Evolutionary conservation across 2,888 invertebrate species (phyloP), one percentile per base, ranked within the genome.

Genomic region (Drosophila austrosaltans): DNA sequence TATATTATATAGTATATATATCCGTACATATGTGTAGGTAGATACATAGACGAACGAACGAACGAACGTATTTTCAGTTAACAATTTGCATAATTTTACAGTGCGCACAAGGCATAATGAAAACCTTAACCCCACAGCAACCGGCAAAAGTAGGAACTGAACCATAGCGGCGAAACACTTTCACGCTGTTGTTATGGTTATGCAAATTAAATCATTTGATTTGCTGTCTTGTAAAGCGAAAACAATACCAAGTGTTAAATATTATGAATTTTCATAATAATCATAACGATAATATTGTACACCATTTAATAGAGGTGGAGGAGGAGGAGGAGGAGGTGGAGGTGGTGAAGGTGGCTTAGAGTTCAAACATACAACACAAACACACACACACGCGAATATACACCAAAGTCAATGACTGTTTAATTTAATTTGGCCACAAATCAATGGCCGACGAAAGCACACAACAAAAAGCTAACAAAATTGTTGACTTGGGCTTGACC

Each of bases 151-250:
- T 48, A 78, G 78, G 73, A 85, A 81, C 85, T 85, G 87, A 87
- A 82, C 87, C 87, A 70, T 82, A 64, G 73, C 78, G 69, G 57
- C 32, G 44, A 22, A 30, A n/a, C 40, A 62, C 54, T 58, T 63
- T 42, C 71, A 66, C 70, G 58, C 69, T 74, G 63, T 68, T 73
- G 68, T 73, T 67, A 74, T 69, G 86, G 80, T 79, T 85, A 83
- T 85, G 87, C 81, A 85, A 85, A 85, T 85, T 85, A 81, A 87
- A 87, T 64, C 82, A 81, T 78, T 85, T 81, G 80, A 81, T 79
- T 81, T 73, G 79, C 72, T 40, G 48, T 48, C 48, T 48, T 62
- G 53, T 56, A 58, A 61, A 30, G 44, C 42, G 60, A 66, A 71
- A 66, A 75, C 66, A 75, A 75, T 72, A 63, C 66, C 36, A 74